Base-by-base conservation (phyloP, 2,888 invertebrate species). In the Cryptosula pallasiana region DNA sequence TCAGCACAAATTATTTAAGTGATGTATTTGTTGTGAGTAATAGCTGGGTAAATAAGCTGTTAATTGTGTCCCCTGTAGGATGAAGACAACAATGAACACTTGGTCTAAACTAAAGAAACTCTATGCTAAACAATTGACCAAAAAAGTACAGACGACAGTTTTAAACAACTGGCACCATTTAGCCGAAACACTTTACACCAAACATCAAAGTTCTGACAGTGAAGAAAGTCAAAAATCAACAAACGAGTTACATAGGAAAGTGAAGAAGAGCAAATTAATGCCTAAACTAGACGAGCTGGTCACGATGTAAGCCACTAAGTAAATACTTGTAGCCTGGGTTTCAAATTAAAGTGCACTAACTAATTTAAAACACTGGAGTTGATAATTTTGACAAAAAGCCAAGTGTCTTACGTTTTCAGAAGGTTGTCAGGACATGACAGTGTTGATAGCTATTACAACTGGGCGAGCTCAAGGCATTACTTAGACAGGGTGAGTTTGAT, bases 381-480 rank as follows among this genome's bases (percentile, higher is more conserved):
- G n/a, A n/a, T n/a, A n/a, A n/a, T n/a, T n/a, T n/a, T n/a, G n/a
- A n/a, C n/a, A n/a, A n/a, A n/a, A n/a, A n/a, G n/a, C n/a, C n/a
- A n/a, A n/a, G n/a, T n/a, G n/a, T n/a, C n/a, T n/a, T n/a, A n/a
- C n/a, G n/a, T n/a, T 86, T 86, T 23, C 83, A 91, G 91, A 79
- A 88, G 88, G 81, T 89, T 93, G 35, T 89, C 91, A 79, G 91
- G 91, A 76, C 94, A 93, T 82, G 86, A 88, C 73, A 90, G 91
- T 0, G 90, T 93, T 27, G 88, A 90, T 32, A 93, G 93, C 71
- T 86, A 94, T 75, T 95, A 94, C 85, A 89, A 89, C 78, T 92
- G 92, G 91, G 91, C 92, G 83, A 94, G 94, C 74, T 92, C 91
- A 71, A 88, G 90, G 32, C 90, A 91, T 83, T 93, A 92, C 84